These are phyloP conservation scores for Syngnathus scovelli DNA, from an alignment of 2,113 vertebrate genomes.

Conservation along the genomic window DNA sequence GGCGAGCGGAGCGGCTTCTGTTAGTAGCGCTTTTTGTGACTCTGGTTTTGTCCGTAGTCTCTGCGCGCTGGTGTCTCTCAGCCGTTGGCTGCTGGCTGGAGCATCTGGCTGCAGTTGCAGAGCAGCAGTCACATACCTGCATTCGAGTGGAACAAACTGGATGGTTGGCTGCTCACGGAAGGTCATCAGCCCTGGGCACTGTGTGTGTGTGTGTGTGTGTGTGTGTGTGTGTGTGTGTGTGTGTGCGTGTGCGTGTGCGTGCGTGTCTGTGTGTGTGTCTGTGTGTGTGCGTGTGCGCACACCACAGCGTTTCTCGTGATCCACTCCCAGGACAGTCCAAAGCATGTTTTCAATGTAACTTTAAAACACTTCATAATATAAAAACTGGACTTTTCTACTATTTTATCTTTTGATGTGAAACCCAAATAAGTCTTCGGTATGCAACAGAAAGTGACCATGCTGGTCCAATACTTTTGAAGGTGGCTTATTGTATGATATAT, in stretches of 20 bases:
- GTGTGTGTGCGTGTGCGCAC: conserved; percentile 3
- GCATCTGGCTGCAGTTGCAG: conserved; percentile 56
- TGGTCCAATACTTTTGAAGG: too few species aligned
- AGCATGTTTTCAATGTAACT: conserved; percentile 13
- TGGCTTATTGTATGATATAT: too few species aligned
- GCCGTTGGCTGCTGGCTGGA: conserved; percentile 45
- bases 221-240: conserved; percentile 11
- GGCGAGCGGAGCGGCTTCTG: conserved; percentile 44
- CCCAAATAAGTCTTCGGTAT: too few species aligned
- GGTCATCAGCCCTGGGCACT: conserved; percentile 64
- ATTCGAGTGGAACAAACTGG: conserved; percentile 73
- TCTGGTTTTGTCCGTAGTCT: not conserved
- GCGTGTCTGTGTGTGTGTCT: conserved; percentile 20
- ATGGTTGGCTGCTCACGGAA: conserved; percentile 71
- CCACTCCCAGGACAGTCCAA: conserved; percentile 7
- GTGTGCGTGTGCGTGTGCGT: not conserved
- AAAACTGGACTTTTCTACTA: too few species aligned
- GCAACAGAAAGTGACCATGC: too few species aligned
- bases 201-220: conserved; percentile 12
- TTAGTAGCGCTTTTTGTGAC: conserved; percentile 47
- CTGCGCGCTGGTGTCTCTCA: not conserved
- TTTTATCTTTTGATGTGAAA: too few species aligned
- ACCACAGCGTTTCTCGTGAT: conserved; percentile 24
- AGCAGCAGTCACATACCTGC: conserved; percentile 67
- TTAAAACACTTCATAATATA: not conserved